Evolutionary conservation across 1,140 invertebrate species (phyloP), one percentile per base, ranked within the genome.

Genomic region (Drosophila varians): DNA sequence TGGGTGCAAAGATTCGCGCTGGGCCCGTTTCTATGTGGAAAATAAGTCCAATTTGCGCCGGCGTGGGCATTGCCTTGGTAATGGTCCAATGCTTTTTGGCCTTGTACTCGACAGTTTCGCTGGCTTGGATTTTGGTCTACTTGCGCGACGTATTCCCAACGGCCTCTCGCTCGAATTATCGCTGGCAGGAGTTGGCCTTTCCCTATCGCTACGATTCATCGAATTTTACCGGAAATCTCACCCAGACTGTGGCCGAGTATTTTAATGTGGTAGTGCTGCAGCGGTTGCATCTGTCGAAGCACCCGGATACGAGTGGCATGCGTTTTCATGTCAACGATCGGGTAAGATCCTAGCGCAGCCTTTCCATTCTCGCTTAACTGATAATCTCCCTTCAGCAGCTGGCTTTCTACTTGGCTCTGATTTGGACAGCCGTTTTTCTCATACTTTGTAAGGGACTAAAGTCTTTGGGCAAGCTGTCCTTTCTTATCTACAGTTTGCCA

Each of bases 21-120:
- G 97, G 97, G 0, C 95, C 96, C 3, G 94, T 98, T 25, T 96
- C 97, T 71, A 97, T 98, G 96, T 98, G 97, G 97, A 94, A 93
- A 72, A 97, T 98, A 75, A 97, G 96, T 42, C 97, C 97, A 0
- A 94, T 98, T 58, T 98, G 98, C 90, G 95, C 96, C 92, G 96
- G 96, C 4, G 95, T 98, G 28, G 97, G 97, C 19, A 95, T 97
- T 51, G 94, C 96, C 0, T 91, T 98, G 48, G 92, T 98, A 6
- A 91, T 96, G 55, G 94, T 95, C 1, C 96, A 97, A 91, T 95
- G 95, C 4, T 92, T 97, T 19, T 94, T 97, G 52, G 96, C 96
- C 26, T 94, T 97, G 64, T 98, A 98, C 91, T 96, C 95, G 78
- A 95, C 96, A 43, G 94, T 97, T 8, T 96, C 96, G 2, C 92